Percentiles rank a stretch among this genome's conserved stretches.
phyloP scores from a whole-genome alignment of 2,113 vertebrate genomes.

The Motacilla alba region DNA sequence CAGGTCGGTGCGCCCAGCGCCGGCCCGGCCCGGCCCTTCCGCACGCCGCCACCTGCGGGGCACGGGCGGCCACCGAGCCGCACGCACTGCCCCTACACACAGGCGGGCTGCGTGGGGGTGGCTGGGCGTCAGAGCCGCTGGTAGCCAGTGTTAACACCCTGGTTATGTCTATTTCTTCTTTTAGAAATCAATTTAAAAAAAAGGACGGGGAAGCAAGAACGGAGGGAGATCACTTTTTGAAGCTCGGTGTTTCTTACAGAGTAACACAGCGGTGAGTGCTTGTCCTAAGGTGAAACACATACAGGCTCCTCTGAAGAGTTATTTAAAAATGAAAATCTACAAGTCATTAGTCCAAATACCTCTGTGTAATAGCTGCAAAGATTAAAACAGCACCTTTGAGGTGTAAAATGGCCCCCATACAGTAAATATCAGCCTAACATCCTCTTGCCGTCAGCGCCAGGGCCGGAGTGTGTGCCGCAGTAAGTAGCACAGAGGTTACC shows the following conservation, averaged over 20 bases:
- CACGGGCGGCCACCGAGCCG: accelerated
- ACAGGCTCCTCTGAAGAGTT: not conserved
- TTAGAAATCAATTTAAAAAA: not conserved
- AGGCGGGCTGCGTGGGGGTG: accelerated
- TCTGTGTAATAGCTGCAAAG: not conserved
- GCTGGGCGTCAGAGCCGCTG: not conserved
- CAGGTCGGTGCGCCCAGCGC: no score
- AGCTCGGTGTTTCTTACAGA: not conserved
- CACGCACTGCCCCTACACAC: accelerated
- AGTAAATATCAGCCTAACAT: accelerated
- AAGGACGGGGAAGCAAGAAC: not conserved
- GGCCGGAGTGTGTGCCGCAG: accelerated
- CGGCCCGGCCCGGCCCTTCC: no score
- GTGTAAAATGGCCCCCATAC: not conserved
- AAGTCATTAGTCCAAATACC: not conserved
- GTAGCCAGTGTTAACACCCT: no score
- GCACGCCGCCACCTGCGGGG: not conserved
- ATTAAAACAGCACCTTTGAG: not conserved
- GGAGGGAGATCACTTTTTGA: not conserved
- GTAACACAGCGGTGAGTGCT: accelerated
- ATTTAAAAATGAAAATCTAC: not conserved
- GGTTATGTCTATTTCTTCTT: not conserved
- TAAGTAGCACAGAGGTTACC: not conserved
- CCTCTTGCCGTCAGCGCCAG: not conserved
- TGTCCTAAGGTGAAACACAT: not conserved